These are phyloP conservation scores for Microchrysa polita DNA, from an alignment of 2,888 invertebrate genomes.

Conservation along the genomic window DNA sequence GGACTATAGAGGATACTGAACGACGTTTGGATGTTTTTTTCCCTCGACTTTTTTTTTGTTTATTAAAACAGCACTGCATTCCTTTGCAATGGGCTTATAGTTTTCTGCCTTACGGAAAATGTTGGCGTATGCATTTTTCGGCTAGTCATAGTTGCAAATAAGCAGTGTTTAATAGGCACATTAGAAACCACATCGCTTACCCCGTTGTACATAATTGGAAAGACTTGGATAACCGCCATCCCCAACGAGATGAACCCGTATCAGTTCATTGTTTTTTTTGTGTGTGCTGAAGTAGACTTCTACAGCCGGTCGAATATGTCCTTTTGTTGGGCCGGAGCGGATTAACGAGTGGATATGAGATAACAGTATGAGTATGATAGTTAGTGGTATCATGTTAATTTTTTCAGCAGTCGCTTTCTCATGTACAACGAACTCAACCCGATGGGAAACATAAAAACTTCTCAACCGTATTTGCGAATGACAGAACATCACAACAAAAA, in stretches of 20 bases:
- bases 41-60: no score
- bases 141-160: not conserved
- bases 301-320: not conserved
- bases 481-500: no score
- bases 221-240: no score
- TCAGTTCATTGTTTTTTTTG: no score
- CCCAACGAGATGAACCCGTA: no score
- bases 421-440: not conserved
- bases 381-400: not conserved
- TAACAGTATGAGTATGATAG: not conserved
- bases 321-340: not conserved
- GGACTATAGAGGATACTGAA: not conserved
- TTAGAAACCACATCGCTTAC: no score
- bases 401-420: not conserved
- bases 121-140: not conserved
- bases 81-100: no score
- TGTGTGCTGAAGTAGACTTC: not conserved
- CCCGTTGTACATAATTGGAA: no score
- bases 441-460: not conserved
- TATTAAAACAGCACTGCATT: conserved; percentile 14
- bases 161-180: not conserved
- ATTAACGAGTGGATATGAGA: not conserved
- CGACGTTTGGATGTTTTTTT: not conserved
- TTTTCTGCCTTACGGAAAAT: not conserved
- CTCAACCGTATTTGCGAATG: not conserved